Percentiles rank a stretch among this genome's conserved stretches.
phyloP scores from a whole-genome alignment of 2,113 vertebrate species.

The Euleptes europaea region DNA sequence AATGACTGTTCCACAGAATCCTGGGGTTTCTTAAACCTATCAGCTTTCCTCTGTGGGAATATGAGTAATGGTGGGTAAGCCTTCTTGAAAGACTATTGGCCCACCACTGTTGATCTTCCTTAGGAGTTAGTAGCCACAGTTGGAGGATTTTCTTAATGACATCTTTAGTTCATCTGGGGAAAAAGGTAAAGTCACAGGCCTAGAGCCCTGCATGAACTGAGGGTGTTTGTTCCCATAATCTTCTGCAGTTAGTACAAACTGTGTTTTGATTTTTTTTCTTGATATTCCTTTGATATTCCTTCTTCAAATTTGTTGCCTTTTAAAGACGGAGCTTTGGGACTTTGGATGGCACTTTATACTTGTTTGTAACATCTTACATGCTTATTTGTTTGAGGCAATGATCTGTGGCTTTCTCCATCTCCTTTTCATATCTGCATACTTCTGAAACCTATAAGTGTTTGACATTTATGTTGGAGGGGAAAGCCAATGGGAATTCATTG shows the following conservation, averaged over 20 bases:
- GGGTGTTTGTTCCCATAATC: neutral
- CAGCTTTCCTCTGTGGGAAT: no score
- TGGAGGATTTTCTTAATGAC: neutral
- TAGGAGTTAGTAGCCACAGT: neutral
- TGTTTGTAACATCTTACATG: neutral
- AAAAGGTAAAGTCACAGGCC: neutral
- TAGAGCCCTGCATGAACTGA: neutral
- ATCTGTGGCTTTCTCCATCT: constrained; percentile 31
- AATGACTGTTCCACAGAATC: neutral
- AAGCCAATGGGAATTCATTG: constrained; percentile 61
- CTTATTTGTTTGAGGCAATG: neutral
- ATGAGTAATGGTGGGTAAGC: no score
- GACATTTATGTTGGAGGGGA: constrained; percentile 63
- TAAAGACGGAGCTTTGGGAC: neutral
- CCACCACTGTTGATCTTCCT: neutral
- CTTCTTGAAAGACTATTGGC: neutral
- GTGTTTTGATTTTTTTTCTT: neutral
- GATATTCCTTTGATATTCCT: neutral
- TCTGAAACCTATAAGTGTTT: constrained; percentile 58
- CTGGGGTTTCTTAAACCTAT: neutral
- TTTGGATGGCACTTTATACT: neutral
- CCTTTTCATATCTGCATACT: constrained; percentile 36
- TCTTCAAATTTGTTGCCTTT: neutral
- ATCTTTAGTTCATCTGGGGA: neutral
- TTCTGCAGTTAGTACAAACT: neutral